A percentile compares a stretch with the other conserved stretches of the same genome.
phyloP scores from a whole-genome alignment of 2,888 invertebrate species.

The Tetanocera ferruginea region DNA sequence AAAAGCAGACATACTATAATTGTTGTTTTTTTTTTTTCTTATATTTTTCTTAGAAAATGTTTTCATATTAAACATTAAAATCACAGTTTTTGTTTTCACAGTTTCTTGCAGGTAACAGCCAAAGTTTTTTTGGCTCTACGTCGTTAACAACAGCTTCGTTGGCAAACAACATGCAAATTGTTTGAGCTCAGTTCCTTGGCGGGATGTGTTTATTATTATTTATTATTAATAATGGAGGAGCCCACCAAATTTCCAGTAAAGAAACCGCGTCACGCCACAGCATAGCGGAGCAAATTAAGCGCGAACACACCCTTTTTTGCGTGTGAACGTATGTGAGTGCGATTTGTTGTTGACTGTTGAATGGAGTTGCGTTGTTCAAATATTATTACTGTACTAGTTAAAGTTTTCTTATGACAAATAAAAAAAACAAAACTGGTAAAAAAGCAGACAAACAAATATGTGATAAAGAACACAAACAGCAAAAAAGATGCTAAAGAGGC shows the following conservation, averaged over 20 bases:
- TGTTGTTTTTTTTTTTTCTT: conserved; percentile 14
- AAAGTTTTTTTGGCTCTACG: neutral
- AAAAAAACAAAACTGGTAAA: too few relatives aligned
- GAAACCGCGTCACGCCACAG: neutral
- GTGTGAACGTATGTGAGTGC: conserved; percentile 16
- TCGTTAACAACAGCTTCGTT: neutral
- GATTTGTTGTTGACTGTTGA: conserved; percentile 14
- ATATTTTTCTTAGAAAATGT: neutral
- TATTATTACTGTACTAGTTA: conserved; percentile 26
- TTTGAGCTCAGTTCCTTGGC: neutral
- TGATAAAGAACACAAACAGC: neutral
- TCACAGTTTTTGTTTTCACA: neutral
- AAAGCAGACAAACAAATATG: neutral
- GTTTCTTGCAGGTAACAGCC: neutral
- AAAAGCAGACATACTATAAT: conserved; percentile 64
- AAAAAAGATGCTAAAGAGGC: neutral
- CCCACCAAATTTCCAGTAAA: neutral
- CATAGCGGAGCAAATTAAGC: neutral
- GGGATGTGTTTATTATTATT: conserved; percentile 25
- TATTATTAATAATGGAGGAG: neutral
- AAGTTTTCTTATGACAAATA: neutral
- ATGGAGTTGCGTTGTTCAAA: conserved; percentile 4
- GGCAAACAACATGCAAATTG: neutral
- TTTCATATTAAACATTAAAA: neutral
- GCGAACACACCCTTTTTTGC: conserved; percentile 32